Evolutionary conservation across 2,113 vertebrate species (phyloP), one percentile per base, ranked within the genome.

Genomic region (Sialia sialis): DNA sequence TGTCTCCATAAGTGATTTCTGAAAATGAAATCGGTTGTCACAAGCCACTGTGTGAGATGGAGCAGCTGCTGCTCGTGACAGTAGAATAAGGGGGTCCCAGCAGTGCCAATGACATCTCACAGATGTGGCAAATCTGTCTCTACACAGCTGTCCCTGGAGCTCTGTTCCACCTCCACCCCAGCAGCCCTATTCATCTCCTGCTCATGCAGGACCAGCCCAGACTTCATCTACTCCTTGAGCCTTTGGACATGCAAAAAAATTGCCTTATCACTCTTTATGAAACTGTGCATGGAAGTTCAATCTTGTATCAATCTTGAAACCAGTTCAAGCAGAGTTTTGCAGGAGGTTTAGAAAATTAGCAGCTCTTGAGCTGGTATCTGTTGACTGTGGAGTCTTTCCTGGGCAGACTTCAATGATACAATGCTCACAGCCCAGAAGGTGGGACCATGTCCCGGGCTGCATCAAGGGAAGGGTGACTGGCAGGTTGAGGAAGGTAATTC

Each of bases 281-380:
- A 16, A 78, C 18, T 4, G 0, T 11, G 7, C 0, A 0, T 66
- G 41, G 32, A 83, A 85, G 39, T 46, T 52, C 13, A 43, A 14
- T 68, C 44, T 60, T 1, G 0, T 55, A 16, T 80, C 38, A 32
- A 4, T 10, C 13, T 54, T 72, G 32, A 6, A 12, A 32, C 6
- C 9, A 11, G 8, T 23, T 88, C 43, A 73, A 76, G 20, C 11
- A 14, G 4, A 55, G 17, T 27, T 83, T 70, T 63, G 23, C 27
- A 32, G 27, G 34, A 48, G 21, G 0, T 26, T 3, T 62, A 15
- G 20, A 20, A 19, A n/a, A 59, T 63, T 0, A 80, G 10, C 7
- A 86, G 38, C 16, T 70, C 10, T 32, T 7, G 5, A 85, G 48
- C 26, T 51, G 23, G 4, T 54, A 12, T 34, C 12, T 6, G 6